Conservation (phyloP, 2,797 vertebrate genomes). For the Australoheros facetus region DNA sequence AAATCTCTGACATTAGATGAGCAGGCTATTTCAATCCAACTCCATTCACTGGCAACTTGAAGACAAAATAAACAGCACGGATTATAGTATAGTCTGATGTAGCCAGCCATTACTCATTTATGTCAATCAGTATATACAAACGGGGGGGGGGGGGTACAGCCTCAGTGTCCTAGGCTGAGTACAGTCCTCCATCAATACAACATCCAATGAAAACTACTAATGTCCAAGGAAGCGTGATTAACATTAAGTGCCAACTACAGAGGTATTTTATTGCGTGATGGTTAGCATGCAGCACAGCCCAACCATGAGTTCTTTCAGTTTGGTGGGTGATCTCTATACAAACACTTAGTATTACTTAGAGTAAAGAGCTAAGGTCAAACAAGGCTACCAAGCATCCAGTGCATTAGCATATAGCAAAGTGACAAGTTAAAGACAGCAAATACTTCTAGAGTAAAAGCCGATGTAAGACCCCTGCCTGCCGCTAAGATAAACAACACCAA, state of each 20-base stretch:
- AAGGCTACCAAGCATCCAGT: constrained; percentile 24
- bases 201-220: not conserved
- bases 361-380: constrained; percentile 41
- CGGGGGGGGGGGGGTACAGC: not conserved
- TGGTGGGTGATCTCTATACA: constrained; percentile 4
- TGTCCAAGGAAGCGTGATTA: not conserved
- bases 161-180: not conserved
- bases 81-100: constrained; percentile 8
- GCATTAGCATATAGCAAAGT: constrained; percentile 16
- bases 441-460: constrained; percentile 3
- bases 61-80: not conserved
- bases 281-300: constrained; percentile 18
- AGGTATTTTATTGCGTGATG: not conserved
- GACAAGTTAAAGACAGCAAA: not conserved
- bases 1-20: constrained; percentile 24
- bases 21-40: not conserved
- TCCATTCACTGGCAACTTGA: not conserved
- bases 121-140: constrained; percentile 25
- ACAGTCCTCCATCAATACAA: constrained; percentile 15
- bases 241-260: constrained; percentile 7
- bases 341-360: constrained; percentile 2
- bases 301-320: constrained; percentile 19
- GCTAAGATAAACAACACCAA: constrained; percentile 10
- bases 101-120: constrained; percentile 11
- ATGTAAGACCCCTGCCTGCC: not conserved